Conservation (phyloP, 2,797 vertebrate species). For the Ctenochaetus hawaiiensis region DNA sequence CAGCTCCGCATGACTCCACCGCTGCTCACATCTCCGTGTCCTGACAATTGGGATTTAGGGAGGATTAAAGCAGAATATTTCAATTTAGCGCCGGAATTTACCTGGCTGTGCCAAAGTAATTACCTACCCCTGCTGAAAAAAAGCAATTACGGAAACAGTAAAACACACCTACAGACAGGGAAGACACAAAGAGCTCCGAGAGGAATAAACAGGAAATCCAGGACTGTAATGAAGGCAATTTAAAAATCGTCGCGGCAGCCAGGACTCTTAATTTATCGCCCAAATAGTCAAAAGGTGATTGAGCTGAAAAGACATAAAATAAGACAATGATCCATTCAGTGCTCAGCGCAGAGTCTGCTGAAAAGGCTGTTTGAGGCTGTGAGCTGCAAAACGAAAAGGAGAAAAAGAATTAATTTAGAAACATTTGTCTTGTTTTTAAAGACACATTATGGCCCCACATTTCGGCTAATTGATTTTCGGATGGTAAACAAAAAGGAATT, state of each 20-base stretch:
- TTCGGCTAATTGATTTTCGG: not conserved
- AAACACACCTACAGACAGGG: slow-evolving; percentile 55
- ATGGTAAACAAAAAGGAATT: slow-evolving; percentile 2
- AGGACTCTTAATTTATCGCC: slow-evolving; percentile 41
- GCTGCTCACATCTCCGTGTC: slow-evolving; percentile 60
- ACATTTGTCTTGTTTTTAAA: not conserved
- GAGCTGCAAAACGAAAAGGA: not conserved
- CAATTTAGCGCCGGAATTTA: slow-evolving; percentile 74
- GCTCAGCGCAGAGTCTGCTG: not conserved
- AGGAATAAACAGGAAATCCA: slow-evolving; percentile 61
- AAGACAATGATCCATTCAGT: slow-evolving; percentile 20
- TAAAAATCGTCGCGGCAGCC: slow-evolving; percentile 46
- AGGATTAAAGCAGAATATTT: slow-evolving; percentile 79
- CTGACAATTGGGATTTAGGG: slow-evolving; percentile 70
- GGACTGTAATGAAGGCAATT: slow-evolving; percentile 66
- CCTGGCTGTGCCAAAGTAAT: slow-evolving; percentile 76
- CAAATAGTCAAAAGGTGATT: slow-evolving; percentile 44
- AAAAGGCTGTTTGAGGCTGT: not conserved
- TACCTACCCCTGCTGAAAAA: slow-evolving; percentile 63
- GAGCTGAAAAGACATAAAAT: slow-evolving; percentile 37
- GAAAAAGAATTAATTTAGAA: not conserved
- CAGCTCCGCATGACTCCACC: slow-evolving; percentile 63
- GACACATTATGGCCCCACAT: too few species aligned
- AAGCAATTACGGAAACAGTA: slow-evolving; percentile 70
- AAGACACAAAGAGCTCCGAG: slow-evolving; percentile 52